Evolutionary conservation across 2,888 invertebrate species (phyloP).

Genomic region (Trissoscelio sp.): DNA sequence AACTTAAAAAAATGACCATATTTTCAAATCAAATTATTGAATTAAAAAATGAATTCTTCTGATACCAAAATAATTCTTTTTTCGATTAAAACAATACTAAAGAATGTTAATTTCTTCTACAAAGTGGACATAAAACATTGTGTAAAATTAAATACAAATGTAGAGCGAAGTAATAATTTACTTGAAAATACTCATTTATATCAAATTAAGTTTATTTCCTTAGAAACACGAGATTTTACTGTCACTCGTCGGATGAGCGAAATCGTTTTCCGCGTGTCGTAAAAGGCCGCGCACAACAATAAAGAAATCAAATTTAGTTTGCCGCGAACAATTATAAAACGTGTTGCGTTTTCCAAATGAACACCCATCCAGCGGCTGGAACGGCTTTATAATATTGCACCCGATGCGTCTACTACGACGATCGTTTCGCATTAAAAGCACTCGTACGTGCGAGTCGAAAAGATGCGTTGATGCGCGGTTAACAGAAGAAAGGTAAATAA

Average conservation of each 20-base stretch:
- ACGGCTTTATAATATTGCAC: constrained; percentile 38
- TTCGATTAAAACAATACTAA: too few species aligned
- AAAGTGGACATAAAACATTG: too few species aligned
- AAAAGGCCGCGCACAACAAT: constrained; percentile 5
- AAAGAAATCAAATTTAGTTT: constrained; percentile 32
- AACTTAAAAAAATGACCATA: too few species aligned
- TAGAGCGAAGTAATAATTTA: too few species aligned
- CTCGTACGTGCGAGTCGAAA: constrained; percentile 36
- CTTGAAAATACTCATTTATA: background rate
- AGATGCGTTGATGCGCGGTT: constrained; percentile 42
- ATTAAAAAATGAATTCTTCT: too few species aligned
- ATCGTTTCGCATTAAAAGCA: constrained; percentile 37
- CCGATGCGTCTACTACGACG: constrained; percentile 5
- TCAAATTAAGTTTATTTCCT: constrained; percentile 7
- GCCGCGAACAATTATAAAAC: constrained; percentile 16
- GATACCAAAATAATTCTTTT: too few species aligned
- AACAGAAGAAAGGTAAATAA: constrained; percentile 60
- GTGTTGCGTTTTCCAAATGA: constrained; percentile 22
- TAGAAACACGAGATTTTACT: background rate
- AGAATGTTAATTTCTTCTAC: too few species aligned
- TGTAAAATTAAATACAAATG: too few species aligned
- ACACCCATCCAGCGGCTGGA: background rate
- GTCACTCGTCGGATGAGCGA: background rate
- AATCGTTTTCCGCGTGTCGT: background rate
- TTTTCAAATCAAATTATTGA: too few species aligned